Evolutionary conservation across 2,888 invertebrate species (phyloP).

Genomic region (Thalpophila matura): DNA sequence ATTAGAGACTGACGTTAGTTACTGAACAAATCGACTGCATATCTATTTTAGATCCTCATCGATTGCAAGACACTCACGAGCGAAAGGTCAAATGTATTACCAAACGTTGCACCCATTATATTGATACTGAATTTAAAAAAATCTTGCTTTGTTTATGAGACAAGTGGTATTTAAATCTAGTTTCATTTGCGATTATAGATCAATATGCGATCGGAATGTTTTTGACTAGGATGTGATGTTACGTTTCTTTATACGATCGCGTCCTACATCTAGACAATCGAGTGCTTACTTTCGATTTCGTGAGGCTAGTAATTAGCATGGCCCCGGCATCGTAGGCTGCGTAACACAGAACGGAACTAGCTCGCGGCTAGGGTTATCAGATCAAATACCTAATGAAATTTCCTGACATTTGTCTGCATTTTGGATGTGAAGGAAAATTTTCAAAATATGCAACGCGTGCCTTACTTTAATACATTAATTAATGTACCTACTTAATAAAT

Average conservation of each 20-base stretch:
- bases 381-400: no score
- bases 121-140: conserved; percentile 21
- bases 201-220: conserved; percentile 57
- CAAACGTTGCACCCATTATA: conserved; percentile 23
- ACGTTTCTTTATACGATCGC: conserved; percentile 77
- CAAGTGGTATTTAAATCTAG: conserved; percentile 64
- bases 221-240: conserved; percentile 70
- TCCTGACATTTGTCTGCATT: no score
- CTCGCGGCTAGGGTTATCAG: no score
- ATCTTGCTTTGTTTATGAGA: conserved; percentile 39
- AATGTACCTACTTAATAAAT: no score
- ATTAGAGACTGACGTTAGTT: conserved; percentile 58
- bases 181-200: conserved; percentile 48
- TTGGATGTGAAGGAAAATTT: no score
- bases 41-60: conserved; percentile 62
- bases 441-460: no score
- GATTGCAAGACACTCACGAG: conserved; percentile 21
- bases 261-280: conserved; percentile 79
- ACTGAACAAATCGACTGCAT: conserved; percentile 55
- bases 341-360: conserved; percentile 86
- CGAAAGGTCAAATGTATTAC: conserved; percentile 69
- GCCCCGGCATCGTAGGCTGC: conserved; percentile 84
- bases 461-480: no score
- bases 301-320: conserved; percentile 88
- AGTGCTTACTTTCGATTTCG: conserved; percentile 87